A percentile compares a stretch with the other conserved stretches of the same genome.
phyloP scores from a whole-genome alignment of 2,113 vertebrate species.

The Motacilla alba region DNA sequence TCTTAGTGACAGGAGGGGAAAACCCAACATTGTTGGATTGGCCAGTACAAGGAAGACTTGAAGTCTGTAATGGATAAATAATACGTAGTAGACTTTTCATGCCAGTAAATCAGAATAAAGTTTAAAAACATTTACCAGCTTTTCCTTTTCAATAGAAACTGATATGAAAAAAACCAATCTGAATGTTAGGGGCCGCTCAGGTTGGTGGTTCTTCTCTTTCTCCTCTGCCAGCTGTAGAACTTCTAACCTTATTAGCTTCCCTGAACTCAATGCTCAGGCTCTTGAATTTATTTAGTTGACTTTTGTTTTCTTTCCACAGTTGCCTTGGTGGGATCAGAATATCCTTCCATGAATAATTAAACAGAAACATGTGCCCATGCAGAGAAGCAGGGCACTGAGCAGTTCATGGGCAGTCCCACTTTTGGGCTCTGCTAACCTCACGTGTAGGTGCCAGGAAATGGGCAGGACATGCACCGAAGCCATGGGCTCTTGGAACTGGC shows the following conservation, averaged over 20 bases:
- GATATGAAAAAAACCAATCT: background rate
- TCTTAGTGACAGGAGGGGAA: background rate
- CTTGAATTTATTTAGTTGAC: background rate
- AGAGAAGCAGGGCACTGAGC: background rate
- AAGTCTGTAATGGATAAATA: background rate
- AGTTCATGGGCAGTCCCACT: background rate
- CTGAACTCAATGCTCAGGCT: background rate
- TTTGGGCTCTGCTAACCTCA: background rate
- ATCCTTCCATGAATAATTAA: background rate
- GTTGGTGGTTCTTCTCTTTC: background rate
- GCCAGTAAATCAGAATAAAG: background rate
- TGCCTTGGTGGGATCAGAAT: background rate
- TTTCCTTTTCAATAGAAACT: background rate
- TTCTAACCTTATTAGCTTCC: background rate
- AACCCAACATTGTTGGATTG: background rate
- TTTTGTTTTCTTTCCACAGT: background rate
- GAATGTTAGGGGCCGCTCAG: background rate
- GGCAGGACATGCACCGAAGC: background rate
- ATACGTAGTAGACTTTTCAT: background rate
- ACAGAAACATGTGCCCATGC: background rate
- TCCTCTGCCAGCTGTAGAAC: background rate
- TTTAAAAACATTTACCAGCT: background rate
- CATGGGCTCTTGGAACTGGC: background rate
- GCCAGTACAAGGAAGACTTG: background rate
- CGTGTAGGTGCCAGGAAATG: fast-evolving